Evolutionary conservation across 2,113 vertebrate species (phyloP).

Genomic region (Hippocampus abdominalis): DNA sequence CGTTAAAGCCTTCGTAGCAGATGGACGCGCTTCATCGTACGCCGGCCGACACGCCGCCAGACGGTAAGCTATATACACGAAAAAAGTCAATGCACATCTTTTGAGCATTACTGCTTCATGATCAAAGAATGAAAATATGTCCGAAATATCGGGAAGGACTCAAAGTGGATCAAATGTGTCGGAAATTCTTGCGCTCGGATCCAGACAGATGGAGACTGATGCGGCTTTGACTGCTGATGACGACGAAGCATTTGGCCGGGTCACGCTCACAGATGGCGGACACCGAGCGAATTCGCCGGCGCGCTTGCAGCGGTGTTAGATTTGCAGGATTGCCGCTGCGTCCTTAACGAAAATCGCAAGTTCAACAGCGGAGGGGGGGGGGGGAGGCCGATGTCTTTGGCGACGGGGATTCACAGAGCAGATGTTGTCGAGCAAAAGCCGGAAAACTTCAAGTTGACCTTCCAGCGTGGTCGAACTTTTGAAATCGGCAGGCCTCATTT

Average conservation of each 20-base stretch:
- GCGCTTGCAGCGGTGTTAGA: constrained; percentile 50
- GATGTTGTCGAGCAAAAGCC: constrained; percentile 41
- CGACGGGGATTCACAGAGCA: constrained; percentile 49
- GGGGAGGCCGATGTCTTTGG: background rate
- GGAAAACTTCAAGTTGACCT: constrained; percentile 30
- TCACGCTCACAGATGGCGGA: constrained; percentile 72
- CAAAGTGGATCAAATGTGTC: constrained; percentile 2
- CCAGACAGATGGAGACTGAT: constrained; percentile 23
- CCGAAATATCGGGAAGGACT: background rate
- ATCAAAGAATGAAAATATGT: constrained; percentile 10
- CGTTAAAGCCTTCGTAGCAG: constrained; percentile 51
- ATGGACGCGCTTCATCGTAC: constrained; percentile 65
- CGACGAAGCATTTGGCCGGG: constrained; percentile 65
- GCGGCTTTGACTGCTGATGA: constrained; percentile 56
- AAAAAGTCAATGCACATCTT: background rate
- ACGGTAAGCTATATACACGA: constrained; percentile 2
- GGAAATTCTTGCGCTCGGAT: background rate
- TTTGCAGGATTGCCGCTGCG: constrained; percentile 46
- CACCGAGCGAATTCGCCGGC: constrained; percentile 54
- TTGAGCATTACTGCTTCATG: background rate
- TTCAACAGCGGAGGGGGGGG: constrained; percentile 15
- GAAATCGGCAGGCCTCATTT: background rate
- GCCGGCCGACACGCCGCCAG: constrained; percentile 21
- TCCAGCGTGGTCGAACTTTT: constrained; percentile 6
- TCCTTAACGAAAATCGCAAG: constrained; percentile 44